Evolutionary conservation across 2,888 invertebrate genomes (phyloP), one percentile per base, ranked within the genome.

Genomic region (Microdon myrmicae): DNA sequence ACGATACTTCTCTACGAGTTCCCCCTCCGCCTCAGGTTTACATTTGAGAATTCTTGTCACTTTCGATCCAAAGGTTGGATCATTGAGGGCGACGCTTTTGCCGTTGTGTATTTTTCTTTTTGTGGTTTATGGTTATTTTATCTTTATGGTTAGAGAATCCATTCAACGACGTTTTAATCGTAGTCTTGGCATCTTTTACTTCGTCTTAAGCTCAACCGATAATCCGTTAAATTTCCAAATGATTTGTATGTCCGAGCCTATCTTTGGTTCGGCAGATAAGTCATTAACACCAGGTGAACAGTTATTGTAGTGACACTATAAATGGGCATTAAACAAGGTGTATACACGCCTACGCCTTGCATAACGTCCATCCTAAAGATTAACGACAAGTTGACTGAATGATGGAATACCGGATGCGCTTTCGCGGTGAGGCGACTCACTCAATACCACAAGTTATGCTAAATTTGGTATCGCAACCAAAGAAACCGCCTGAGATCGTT

Each of bases 141-240:
- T 64, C 58, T 64, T 64, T 58, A 64, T 58, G 49, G 31, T 45
- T 20, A 38, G 32, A 44, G 48, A 48, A 23, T 38, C 44, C 49
- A 55, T 56, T 61, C 29, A 60, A 19, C n/a, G n/a, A n/a, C 44
- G 38, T 32, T 56, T 61, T 44, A 61, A 44, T 61, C 43, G 39
- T 55, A 51, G 39, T 48, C 56, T 61, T 61, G 37, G 37, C 43
- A 49, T 41, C 45, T 22, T 56, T 53, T 37, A n/a, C n/a, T n/a
- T n/a, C n/a, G n/a, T 29, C 38, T 10, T 32, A 16, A 13, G 28
- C 29, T 61, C 44, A 55, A 37, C 47, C 43, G 45, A 49, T 44
- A 56, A 51, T 64, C 44, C 61, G 41, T 64, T 45, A 64, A 64
- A 45, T 44, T 51, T 56, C 51, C 44, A 39, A n/a, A 61, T 55